These are phyloP conservation scores for Acipenser ruthenus DNA, from an alignment of 2,797 vertebrate genomes.

Conservation along the genomic window DNA sequence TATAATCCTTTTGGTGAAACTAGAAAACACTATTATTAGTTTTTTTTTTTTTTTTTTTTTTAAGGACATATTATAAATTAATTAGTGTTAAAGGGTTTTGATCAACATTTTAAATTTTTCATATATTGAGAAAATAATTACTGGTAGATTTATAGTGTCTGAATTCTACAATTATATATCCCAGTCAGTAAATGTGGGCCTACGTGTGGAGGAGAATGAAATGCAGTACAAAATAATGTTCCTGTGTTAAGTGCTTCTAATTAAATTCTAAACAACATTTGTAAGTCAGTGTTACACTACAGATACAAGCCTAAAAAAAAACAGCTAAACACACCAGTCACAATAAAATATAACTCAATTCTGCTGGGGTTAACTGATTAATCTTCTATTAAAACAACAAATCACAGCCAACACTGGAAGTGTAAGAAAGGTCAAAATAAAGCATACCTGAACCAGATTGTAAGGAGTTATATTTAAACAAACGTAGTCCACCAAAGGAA, in stretches of 20 bases:
- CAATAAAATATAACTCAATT: conserved; percentile 43
- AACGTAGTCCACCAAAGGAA: conserved; percentile 16
- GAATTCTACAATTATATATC: conserved; percentile 26
- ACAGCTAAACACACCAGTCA: conserved; percentile 47
- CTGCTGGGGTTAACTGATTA: conserved; percentile 37
- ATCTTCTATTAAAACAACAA: conserved; percentile 50
- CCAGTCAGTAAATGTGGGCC: no score
- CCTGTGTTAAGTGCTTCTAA: conserved; percentile 21
- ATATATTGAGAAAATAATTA: conserved; percentile 44
- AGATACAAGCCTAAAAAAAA: conserved; percentile 15
- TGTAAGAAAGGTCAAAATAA: neutral
- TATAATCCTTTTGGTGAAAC: conserved; percentile 35
- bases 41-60: conserved; percentile 44
- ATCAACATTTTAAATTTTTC: conserved; percentile 44
- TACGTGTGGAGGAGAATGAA: conserved; percentile 2
- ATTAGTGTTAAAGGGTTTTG: conserved; percentile 43
- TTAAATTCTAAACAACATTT: neutral
- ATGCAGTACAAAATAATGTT: conserved; percentile 29
- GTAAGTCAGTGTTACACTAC: neutral
- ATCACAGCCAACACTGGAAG: neutral
- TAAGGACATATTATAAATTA: conserved; percentile 37
- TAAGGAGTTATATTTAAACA: neutral
- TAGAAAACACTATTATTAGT: conserved; percentile 41
- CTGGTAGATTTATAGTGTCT: conserved; percentile 40
- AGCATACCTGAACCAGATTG: neutral